phyloP scores from a whole-genome alignment of 1,140 invertebrate species.

The Nasonia longicornis region DNA sequence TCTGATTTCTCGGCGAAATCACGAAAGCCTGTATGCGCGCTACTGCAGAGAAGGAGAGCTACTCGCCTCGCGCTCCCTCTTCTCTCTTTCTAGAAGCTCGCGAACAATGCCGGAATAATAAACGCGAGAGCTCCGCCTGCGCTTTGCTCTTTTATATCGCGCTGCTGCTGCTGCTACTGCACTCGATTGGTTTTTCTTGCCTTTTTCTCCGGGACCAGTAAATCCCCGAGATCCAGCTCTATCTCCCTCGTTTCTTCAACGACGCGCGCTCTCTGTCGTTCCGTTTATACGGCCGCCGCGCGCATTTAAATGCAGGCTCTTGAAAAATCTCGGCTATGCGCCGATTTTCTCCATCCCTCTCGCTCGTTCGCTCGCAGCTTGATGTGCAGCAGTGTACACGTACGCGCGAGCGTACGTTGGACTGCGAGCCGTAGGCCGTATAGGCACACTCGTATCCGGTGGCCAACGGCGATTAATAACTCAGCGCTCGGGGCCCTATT shows the following conservation, averaged over 20 bases:
- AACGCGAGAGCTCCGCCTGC: background rate
- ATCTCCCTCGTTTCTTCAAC: background rate
- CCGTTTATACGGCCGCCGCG: background rate
- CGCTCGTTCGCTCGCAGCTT: background rate
- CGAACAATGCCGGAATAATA: constrained; percentile 41
- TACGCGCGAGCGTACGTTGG: background rate
- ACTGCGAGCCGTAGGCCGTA: background rate
- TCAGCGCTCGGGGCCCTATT: constrained; percentile 60
- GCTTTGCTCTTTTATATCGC: constrained; percentile 2
- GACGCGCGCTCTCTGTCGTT: background rate
- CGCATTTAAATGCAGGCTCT: background rate
- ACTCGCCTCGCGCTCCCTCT: background rate
- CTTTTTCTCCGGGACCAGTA: background rate
- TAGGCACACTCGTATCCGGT: constrained; percentile 68
- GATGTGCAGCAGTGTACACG: background rate
- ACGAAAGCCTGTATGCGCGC: constrained; percentile 27
- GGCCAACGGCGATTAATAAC: constrained; percentile 68
- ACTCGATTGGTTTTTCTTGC: constrained; percentile 23
- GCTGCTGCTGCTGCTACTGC: background rate
- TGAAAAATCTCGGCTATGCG: background rate
- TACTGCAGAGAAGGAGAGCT: background rate
- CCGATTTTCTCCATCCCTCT: background rate
- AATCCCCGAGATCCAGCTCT: background rate
- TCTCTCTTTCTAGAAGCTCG: background rate
- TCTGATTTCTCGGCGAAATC: constrained; percentile 59